Percentiles rank a stretch among this genome's conserved stretches.
phyloP scores from a whole-genome alignment of 2,888 invertebrate genomes.

The Pollenia griseotomentosa region DNA sequence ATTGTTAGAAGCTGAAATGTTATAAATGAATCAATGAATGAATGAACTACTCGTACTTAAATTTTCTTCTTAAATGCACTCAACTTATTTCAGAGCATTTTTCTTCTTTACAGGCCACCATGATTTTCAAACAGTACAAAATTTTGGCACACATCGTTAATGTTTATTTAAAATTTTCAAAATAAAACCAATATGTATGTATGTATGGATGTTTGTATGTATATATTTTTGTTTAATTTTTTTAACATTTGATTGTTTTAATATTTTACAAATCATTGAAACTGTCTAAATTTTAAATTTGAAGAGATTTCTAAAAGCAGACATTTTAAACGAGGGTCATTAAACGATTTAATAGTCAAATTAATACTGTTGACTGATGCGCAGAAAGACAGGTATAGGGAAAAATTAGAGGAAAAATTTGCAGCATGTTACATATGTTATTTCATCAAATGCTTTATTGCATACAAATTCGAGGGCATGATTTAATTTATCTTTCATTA shows the following conservation, averaged over 20 bases:
- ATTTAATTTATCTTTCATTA: no score
- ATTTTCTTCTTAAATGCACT: neutral
- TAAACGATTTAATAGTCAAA: no score
- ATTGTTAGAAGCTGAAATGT: conserved; percentile 34
- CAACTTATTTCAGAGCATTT: neutral
- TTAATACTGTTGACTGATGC: no score
- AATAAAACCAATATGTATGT: conserved; percentile 24
- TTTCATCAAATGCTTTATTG: no score
- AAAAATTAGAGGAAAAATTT: no score
- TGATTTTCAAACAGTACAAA: neutral
- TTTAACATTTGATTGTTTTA: neutral
- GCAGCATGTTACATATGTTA: no score
- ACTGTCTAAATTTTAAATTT: conserved; percentile 15
- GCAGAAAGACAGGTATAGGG: no score
- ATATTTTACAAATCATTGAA: conserved; percentile 1
- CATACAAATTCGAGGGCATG: no score
- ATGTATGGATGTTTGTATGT: neutral
- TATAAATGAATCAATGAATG: conserved; percentile 5
- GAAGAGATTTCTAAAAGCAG: neutral
- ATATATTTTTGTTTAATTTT: neutral
- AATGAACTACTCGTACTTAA: conserved; percentile 45
- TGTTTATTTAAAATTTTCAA: conserved; percentile 8
- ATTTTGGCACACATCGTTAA: neutral
- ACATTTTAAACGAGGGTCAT: neutral
- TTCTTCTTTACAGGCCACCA: conserved; percentile 39